phyloP scores from a whole-genome alignment of 2,113 vertebrate genomes.

The Epinephelus moara region DNA sequence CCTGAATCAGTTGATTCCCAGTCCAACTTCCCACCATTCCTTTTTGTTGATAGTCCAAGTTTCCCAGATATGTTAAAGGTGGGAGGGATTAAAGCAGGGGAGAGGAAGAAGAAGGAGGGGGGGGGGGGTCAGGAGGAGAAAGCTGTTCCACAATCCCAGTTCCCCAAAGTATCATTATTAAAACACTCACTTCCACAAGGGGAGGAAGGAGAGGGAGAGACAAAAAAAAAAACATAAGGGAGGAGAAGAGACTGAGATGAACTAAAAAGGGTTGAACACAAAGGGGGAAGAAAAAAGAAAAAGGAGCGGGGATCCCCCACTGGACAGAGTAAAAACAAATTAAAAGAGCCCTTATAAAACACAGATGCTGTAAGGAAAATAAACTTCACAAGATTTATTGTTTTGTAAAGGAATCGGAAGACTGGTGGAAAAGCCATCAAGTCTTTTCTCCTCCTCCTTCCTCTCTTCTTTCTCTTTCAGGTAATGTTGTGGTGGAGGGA shows the following conservation, averaged over 20 bases:
- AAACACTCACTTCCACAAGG: slow-evolving; percentile 89
- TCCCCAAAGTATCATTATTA: slow-evolving; percentile 90
- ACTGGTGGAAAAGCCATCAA: slow-evolving; percentile 96
- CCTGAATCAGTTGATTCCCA: background rate
- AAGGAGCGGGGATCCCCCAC: slow-evolving; percentile 83
- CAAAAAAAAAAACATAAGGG: slow-evolving; percentile 62
- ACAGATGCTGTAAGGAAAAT: slow-evolving; percentile 98
- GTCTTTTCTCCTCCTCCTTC: slow-evolving; percentile 24
- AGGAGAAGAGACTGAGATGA: slow-evolving; percentile 51
- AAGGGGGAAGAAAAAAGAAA: slow-evolving; percentile 82
- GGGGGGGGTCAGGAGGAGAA: slow-evolving; percentile 56
- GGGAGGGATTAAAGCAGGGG: slow-evolving; percentile 58
- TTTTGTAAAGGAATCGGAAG: slow-evolving; percentile 88
- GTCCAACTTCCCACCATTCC: slow-evolving; percentile 19
- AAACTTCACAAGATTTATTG: slow-evolving; percentile 95
- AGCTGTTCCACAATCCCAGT: slow-evolving; percentile 81
- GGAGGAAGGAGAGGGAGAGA: slow-evolving; percentile 60
- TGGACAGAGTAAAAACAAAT: slow-evolving; percentile 97
- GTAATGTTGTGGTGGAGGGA: slow-evolving; percentile 74
- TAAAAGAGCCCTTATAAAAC: slow-evolving; percentile 97
- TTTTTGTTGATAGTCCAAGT: slow-evolving; percentile 57
- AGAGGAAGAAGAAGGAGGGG: slow-evolving; percentile 59
- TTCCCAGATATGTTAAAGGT: slow-evolving; percentile 83
- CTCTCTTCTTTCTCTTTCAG: slow-evolving; percentile 76
- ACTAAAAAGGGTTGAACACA: slow-evolving; percentile 89